Conservation (phyloP, 1,140 invertebrate species). For the Hypothenemus hampei region DNA sequence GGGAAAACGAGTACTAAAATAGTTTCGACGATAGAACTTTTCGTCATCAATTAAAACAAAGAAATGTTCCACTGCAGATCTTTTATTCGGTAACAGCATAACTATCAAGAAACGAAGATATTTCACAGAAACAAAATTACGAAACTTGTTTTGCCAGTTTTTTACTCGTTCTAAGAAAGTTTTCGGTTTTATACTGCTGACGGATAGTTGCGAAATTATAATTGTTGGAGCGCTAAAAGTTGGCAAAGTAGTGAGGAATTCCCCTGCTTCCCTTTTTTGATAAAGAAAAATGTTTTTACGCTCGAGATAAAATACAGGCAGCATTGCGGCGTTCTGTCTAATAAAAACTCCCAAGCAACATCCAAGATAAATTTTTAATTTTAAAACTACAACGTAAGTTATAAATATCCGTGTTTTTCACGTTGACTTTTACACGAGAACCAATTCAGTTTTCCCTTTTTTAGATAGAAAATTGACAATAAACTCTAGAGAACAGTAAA, state of each 20-base stretch:
- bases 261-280: neutral
- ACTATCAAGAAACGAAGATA: too few species aligned
- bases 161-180: neutral
- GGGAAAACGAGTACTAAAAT: too few species aligned
- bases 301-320: neutral
- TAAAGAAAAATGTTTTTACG: neutral
- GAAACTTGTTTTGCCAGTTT: too few species aligned
- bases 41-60: too few species aligned
- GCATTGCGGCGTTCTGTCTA: neutral
- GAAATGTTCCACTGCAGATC: too few species aligned
- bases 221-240: constrained; percentile 1
- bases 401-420: neutral
- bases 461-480: constrained; percentile 4
- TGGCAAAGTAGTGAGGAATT: constrained; percentile 1
- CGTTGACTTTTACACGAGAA: neutral
- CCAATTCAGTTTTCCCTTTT: neutral
- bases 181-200: neutral
- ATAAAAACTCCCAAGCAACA: neutral
- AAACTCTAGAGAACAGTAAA: constrained; percentile 1
- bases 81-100: too few species aligned
- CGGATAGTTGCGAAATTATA: neutral
- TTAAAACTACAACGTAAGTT: neutral
- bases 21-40: too few species aligned
- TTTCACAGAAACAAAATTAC: too few species aligned
- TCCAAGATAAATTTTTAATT: neutral